Evolutionary conservation across 2,113 vertebrate species (phyloP).

Genomic region (Athene cunicularia): DNA sequence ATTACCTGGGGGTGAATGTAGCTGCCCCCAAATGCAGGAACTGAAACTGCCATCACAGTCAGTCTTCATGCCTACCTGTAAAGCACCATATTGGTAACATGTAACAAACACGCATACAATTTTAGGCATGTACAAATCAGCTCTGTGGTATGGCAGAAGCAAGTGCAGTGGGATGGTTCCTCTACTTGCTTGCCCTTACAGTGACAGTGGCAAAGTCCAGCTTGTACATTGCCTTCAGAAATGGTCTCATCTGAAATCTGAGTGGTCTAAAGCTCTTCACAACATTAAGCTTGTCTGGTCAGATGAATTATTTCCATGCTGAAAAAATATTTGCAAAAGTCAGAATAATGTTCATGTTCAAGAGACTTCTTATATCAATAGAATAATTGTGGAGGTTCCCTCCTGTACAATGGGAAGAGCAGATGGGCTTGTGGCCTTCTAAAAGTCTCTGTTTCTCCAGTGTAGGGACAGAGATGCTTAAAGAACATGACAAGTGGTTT

Average conservation of each 20-base stretch:
- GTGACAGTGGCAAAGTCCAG: not conserved
- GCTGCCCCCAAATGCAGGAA: not conserved
- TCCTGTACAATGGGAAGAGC: not conserved
- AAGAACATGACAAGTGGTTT: not conserved
- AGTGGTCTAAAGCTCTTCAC: not conserved
- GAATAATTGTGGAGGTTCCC: not conserved
- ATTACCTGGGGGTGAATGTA: not conserved
- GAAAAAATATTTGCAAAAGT: not conserved
- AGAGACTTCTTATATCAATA: not conserved
- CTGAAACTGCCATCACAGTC: not conserved
- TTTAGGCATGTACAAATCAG: not conserved
- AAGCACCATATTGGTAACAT: not conserved
- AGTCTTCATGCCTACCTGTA: not conserved
- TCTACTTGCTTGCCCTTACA: not conserved
- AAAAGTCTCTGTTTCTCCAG: not conserved
- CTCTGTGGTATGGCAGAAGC: not conserved
- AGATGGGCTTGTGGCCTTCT: not conserved
- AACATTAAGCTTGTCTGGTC: not conserved
- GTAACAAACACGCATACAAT: accelerated
- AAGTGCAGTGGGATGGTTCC: accelerated
- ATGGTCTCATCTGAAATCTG: not conserved
- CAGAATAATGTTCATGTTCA: not conserved
- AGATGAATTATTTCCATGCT: not conserved
- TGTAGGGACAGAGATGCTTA: not conserved
- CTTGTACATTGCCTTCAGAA: not conserved